phyloP scores from a whole-genome alignment of 1,140 invertebrate genomes.

The Ptiloglossa arizonensis region DNA sequence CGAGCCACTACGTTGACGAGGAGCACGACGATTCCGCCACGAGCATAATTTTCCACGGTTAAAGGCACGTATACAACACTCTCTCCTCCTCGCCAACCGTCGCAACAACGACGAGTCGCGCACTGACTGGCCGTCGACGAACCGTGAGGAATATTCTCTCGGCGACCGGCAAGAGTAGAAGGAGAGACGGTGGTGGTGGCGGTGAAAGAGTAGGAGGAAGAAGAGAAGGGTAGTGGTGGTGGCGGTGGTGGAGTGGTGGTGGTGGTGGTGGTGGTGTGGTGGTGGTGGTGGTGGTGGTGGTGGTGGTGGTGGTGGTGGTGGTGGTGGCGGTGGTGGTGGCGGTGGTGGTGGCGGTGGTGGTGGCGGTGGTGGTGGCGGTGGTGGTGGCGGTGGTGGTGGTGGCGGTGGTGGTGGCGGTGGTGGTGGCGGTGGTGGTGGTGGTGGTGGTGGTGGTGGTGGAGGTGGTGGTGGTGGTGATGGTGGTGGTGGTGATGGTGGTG shows the following conservation, averaged over 20 bases:
- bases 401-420: neutral
- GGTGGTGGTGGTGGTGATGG: constrained; percentile 18
- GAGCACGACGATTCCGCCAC: constrained; percentile 45
- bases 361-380: constrained; percentile 1
- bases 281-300: constrained; percentile 26
- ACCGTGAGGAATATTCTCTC: constrained; percentile 61
- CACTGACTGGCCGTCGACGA: constrained; percentile 64
- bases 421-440: neutral
- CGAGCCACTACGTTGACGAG: constrained; percentile 48
- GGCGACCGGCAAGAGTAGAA: constrained; percentile 42
- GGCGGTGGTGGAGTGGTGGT: too few relatives aligned
- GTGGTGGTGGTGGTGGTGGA: neutral
- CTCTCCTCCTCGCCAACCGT: constrained; percentile 62
- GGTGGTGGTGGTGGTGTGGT: constrained; percentile 42
- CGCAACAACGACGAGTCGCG: constrained; percentile 69
- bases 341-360: constrained; percentile 19
- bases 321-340: neutral
- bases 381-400: constrained; percentile 6
- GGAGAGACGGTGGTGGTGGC: constrained; percentile 16
- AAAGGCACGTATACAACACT: constrained; percentile 34
- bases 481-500: constrained; percentile 1
- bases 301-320: neutral
- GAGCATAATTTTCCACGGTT: constrained; percentile 45
- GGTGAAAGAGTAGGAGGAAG: constrained; percentile 9
- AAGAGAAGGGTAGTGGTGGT: constrained; percentile 5